phyloP scores from a whole-genome alignment of 2,113 vertebrate species.

The Periophthalmus modestus region DNA sequence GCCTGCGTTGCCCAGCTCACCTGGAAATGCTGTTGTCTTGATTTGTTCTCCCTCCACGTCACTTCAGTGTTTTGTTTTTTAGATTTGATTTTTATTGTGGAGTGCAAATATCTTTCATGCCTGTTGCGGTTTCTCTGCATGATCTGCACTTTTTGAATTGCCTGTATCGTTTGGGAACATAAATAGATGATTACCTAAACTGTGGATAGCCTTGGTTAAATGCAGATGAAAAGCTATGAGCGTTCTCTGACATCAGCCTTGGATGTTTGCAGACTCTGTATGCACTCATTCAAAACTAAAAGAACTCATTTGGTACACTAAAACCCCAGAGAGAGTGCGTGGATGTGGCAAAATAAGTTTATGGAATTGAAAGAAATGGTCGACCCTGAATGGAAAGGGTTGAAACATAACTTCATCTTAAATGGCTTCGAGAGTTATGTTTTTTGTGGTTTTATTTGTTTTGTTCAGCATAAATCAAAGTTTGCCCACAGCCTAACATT shows the following conservation, averaged over 20 bases:
- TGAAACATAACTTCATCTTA: not conserved
- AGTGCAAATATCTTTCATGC: conserved; percentile 24
- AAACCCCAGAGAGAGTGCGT: not conserved
- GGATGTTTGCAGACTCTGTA: conserved; percentile 14
- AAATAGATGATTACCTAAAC: conserved; percentile 24
- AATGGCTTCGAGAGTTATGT: too few relatives aligned
- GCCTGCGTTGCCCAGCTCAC: conserved; percentile 32
- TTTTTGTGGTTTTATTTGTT: too few relatives aligned
- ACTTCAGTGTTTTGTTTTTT: conserved; percentile 33
- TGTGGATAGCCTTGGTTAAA: conserved; percentile 23
- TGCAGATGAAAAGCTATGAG: conserved; percentile 18
- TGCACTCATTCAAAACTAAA: not conserved
- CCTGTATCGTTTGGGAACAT: conserved; percentile 29
- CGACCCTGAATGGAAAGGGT: not conserved
- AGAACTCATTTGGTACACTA: not conserved
- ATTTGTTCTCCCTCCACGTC: conserved; percentile 43
- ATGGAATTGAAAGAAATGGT: not conserved
- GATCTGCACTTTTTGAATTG: conserved; percentile 19
- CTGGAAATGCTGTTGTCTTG: conserved; percentile 33
- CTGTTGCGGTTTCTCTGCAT: conserved; percentile 27
- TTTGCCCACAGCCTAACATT: too few relatives aligned
- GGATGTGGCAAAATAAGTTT: not conserved
- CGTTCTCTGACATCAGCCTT: conserved; percentile 9
- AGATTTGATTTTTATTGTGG: conserved; percentile 5
- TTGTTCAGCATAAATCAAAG: too few relatives aligned